Evolutionary conservation across 1,140 invertebrate species (phyloP).

Genomic region (Portunus trituberculatus): DNA sequence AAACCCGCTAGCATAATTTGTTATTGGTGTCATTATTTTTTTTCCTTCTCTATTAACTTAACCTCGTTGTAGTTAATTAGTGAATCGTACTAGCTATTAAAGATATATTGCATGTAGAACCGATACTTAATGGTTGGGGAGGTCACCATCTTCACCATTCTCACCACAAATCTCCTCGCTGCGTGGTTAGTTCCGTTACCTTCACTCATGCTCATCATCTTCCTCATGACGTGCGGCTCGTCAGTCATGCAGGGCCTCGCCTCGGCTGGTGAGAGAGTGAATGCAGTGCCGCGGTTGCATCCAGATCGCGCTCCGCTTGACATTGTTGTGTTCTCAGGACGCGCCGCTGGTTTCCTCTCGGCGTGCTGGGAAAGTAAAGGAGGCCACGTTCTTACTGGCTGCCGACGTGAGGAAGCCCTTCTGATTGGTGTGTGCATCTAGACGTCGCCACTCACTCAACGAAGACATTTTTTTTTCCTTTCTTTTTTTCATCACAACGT

Average conservation of each 20-base stretch:
- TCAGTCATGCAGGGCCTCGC: neutral
- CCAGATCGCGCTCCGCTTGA: too few species aligned
- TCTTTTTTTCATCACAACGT: too few species aligned
- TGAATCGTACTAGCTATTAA: neutral
- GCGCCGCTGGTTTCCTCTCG: too few species aligned
- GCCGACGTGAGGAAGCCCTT: too few species aligned
- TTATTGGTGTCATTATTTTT: constrained; percentile 2
- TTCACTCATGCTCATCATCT: neutral
- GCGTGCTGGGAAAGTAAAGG: too few species aligned
- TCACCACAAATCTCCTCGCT: neutral
- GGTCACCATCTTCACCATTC: too few species aligned
- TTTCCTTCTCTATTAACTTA: neutral
- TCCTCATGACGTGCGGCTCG: neutral
- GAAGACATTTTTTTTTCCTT: too few species aligned
- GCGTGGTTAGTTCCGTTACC: neutral
- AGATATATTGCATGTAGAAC: neutral
- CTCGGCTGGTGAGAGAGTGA: neutral
- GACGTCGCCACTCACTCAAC: too few species aligned
- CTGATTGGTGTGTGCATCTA: too few species aligned
- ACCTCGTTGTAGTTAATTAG: neutral
- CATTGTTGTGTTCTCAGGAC: too few species aligned
- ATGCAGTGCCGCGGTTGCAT: too few species aligned
- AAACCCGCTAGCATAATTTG: neutral
- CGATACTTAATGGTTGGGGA: neutral
- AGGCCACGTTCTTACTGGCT: too few species aligned